A percentile compares a stretch with the other conserved stretches of the same genome.
These are phyloP conservation scores for Cyclophora albipunctata DNA, from an alignment of 2,888 invertebrate species.

Conservation along the genomic window DNA sequence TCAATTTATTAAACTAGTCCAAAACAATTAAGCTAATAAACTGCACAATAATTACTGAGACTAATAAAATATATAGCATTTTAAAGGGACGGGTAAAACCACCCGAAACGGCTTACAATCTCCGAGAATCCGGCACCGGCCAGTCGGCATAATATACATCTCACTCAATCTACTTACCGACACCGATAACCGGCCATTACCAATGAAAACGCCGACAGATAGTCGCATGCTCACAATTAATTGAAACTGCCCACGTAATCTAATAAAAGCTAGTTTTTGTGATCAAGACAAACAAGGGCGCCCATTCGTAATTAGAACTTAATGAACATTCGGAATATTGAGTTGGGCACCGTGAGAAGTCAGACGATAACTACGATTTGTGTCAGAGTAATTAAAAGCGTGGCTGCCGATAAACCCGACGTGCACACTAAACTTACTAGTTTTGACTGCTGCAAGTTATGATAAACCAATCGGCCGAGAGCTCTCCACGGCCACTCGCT, in stretches of 20 bases:
- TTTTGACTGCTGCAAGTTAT: constrained; percentile 58
- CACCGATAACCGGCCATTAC: constrained; percentile 67
- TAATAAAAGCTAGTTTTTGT: constrained; percentile 73
- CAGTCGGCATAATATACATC: constrained; percentile 49
- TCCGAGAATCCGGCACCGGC: constrained; percentile 43
- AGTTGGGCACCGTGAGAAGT: constrained; percentile 73
- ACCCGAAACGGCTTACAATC: constrained; percentile 28
- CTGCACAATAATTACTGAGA: constrained; percentile 20
- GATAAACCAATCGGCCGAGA: constrained; percentile 46
- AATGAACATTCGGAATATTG: constrained; percentile 72
- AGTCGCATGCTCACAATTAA: constrained; percentile 67
- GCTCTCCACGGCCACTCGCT: constrained; percentile 28
- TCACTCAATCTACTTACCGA: constrained; percentile 65
- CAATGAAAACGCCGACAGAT: constrained; percentile 67
- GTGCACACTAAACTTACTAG: constrained; percentile 58
- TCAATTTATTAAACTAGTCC: constrained; percentile 19
- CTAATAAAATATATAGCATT: constrained; percentile 24
- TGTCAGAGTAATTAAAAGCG: constrained; percentile 74
- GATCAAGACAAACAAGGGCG: constrained; percentile 73
- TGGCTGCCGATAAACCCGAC: constrained; percentile 68
- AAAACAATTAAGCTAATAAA: constrained; percentile 23
- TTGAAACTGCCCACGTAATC: constrained; percentile 74
- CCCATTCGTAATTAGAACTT: constrained; percentile 73
- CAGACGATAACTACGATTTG: constrained; percentile 70
- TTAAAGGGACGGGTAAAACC: constrained; percentile 29